Evolutionary conservation across 2,797 vertebrate species (phyloP).

Genomic region (Leptodactylus fallax): DNA sequence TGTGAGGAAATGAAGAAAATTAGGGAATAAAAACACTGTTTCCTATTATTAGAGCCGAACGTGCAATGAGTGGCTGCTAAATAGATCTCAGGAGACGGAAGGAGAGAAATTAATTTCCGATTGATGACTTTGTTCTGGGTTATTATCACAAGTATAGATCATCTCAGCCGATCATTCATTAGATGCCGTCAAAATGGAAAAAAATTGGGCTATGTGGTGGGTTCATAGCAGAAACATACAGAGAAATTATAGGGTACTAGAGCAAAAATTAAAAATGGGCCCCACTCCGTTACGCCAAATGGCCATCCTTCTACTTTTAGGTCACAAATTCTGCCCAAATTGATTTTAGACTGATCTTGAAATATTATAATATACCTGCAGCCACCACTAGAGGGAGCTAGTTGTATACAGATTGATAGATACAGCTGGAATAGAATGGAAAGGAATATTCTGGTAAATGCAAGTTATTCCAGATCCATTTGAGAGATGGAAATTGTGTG

Average conservation of each 20-base stretch:
- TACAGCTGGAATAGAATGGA: background rate
- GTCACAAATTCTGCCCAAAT: too few species aligned
- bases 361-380: background rate
- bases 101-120: conserved; percentile 58
- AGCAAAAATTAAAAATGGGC: background rate
- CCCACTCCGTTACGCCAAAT: too few species aligned
- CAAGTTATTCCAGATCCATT: too few species aligned
- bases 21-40: conserved; percentile 45
- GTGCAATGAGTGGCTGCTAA: conserved; percentile 30
- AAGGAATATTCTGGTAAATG: too few species aligned
- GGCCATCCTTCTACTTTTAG: too few species aligned
- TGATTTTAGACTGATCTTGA: too few species aligned
- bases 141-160: conserved; percentile 25
- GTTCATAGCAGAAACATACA: background rate
- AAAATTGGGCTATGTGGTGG: background rate
- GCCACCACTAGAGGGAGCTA: conserved; percentile 9
- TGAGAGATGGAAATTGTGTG: too few species aligned
- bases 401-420: background rate
- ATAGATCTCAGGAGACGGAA: conserved; percentile 51
- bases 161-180: conserved; percentile 17
- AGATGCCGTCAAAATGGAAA: background rate
- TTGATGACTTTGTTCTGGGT: conserved; percentile 52
- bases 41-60: conserved; percentile 21
- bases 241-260: background rate
- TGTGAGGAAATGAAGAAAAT: conserved; percentile 43